Percentiles rank a stretch among this genome's conserved stretches.
Evolutionary conservation across 2,888 invertebrate species (phyloP).

Genomic region (Lordiphosa fenestrarum): DNA sequence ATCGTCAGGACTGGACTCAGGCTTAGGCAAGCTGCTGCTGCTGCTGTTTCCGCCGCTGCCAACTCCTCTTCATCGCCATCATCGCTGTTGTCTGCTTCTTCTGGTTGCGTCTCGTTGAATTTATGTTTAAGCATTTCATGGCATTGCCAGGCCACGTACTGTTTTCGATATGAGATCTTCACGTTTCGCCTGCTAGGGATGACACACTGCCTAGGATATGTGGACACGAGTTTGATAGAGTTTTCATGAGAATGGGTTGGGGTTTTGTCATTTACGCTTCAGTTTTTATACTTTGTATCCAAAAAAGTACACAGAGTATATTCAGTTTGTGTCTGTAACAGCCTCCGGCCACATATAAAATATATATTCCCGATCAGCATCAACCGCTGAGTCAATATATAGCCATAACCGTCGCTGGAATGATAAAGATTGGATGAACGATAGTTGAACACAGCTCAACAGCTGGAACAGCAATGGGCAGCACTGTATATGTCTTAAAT

Average conservation of each 20-base stretch:
- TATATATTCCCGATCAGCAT: too few species aligned
- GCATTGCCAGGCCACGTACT: constrained; percentile 54
- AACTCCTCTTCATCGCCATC: constrained; percentile 1
- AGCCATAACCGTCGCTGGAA: too few species aligned
- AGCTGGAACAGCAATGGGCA: too few species aligned
- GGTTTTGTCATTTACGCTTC: background rate
- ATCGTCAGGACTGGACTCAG: constrained; percentile 42
- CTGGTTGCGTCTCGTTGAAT: constrained; percentile 45
- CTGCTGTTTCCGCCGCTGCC: constrained; percentile 15
- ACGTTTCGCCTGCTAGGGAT: constrained; percentile 20
- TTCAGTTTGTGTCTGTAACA: too few species aligned
- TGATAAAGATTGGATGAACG: too few species aligned
- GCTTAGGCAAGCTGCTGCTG: constrained; percentile 12
- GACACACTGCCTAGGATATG: constrained; percentile 20
- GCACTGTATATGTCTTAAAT: too few species aligned
- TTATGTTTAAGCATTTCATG: constrained; percentile 63
- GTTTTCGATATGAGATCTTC: constrained; percentile 68
- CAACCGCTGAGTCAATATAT: too few species aligned
- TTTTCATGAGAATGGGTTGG: background rate
- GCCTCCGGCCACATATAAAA: too few species aligned
- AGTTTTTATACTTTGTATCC: too few species aligned
- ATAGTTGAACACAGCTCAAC: too few species aligned
- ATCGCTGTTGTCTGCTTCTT: constrained; percentile 8
- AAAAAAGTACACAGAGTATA: too few species aligned
- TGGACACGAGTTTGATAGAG: background rate